Percentiles rank a stretch among this genome's conserved stretches.
These are phyloP conservation scores for Platygyra sinensis DNA, from an alignment of 64 coral and sea anemone genomes.

Conservation along the genomic window DNA sequence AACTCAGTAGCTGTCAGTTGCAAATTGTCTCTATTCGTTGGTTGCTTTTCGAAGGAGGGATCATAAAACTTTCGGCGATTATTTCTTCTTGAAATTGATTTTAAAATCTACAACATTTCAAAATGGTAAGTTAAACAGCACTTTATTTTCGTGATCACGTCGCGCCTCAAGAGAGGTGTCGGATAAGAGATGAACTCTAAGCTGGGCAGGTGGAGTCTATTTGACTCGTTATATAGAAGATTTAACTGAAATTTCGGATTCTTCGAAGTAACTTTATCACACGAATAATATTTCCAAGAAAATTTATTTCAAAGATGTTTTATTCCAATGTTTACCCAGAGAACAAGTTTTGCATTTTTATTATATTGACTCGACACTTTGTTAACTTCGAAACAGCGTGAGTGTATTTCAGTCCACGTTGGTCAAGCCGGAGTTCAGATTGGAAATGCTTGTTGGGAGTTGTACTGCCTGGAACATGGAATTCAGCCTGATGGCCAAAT, in stretches of 20 bases:
- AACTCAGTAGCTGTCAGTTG: neutral
- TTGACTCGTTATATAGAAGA: too few species aligned
- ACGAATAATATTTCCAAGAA: too few species aligned
- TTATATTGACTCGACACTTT: too few species aligned
- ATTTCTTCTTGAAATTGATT: neutral
- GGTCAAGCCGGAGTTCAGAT: slow-evolving; percentile 30
- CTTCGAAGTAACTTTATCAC: too few species aligned
- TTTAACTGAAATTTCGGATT: too few species aligned
- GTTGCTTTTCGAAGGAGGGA: neutral
- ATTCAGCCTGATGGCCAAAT: slow-evolving; percentile 41
- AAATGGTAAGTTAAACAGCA: neutral
- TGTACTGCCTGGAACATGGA: slow-evolving; percentile 37
- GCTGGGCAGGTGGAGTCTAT: too few species aligned
- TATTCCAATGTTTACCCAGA: too few species aligned
- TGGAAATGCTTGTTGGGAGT: slow-evolving; percentile 43
- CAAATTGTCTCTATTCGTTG: neutral
- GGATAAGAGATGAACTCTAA: neutral
- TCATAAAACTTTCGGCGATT: neutral
- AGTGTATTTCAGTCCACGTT: slow-evolving; percentile 33
- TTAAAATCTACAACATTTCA: neutral
- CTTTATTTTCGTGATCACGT: neutral
- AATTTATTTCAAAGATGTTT: too few species aligned
- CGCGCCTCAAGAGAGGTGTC: neutral
- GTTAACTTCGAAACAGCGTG: neutral
- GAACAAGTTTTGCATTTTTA: too few species aligned